Base-by-base conservation (phyloP, 2,888 invertebrate species). In the Heliconius cydno region DNA sequence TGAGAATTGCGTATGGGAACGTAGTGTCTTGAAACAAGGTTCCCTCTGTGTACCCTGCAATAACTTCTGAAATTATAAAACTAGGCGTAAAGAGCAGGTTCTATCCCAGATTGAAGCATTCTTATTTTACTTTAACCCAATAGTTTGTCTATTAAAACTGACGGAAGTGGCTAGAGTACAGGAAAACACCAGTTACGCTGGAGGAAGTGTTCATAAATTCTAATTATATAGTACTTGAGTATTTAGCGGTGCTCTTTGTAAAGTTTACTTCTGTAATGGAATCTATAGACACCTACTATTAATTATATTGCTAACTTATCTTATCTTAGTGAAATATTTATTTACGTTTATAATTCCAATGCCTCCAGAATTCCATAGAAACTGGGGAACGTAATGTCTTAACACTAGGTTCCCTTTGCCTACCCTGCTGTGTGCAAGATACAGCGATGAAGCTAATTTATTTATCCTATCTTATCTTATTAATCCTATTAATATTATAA, bases 181-280 rank as follows among this genome's bases (percentile, higher is more conserved):
- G 70, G 70, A 70, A 41, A 70, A 25, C 7, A 28, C 41, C 15
- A 70, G 41, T 70, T 70, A 41, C 41, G 7, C 2, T 70, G 15
- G 9, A 41, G 70, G 70, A 70, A 70, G 25, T 46, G 28, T 70
- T 70, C 70, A 70, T 70, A 70, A 70, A 70, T 70, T 70, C 41
- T 70, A 70, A 70, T 70, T 70, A 70, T 70, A 46, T 46, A 70
- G 70, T 70, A n/a, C 41, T 70, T n/a, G 38, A 68, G 41, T 68
- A 25, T n/a, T 70, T 70, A 41, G 70, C 70, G 70, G 41, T 25
- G 0, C 25, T 15, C 41, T 41, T 70, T 46, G 70, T 41, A 70
- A 70, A 70, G 15, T 70, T 70, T 25, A 70, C 25, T 41, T 13
- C 15, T 15, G 2, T 70, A 68, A 68, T 68, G 5, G 67, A 68